Evolutionary conservation across 2,113 vertebrate species (phyloP).

Genomic region (Aspiorhynchus laticeps): DNA sequence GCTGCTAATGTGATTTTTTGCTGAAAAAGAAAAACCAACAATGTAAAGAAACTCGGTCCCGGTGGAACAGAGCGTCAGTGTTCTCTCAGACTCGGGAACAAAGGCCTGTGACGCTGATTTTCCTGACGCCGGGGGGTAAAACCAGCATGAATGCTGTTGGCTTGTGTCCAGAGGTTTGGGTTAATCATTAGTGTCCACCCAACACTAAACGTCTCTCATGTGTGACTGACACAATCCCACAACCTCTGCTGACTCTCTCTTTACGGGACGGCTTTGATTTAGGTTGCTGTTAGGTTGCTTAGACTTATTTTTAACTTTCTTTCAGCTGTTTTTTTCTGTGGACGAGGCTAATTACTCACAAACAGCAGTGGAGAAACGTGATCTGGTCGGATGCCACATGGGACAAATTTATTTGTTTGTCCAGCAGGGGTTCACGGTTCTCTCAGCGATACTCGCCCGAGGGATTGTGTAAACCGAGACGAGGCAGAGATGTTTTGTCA

Average conservation of each 20-base stretch:
- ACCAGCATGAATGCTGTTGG: constrained; percentile 79
- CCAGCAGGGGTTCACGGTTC: constrained; percentile 60
- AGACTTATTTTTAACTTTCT: constrained; percentile 44
- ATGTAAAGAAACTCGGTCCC: neutral
- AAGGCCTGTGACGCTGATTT: constrained; percentile 70
- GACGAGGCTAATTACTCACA: constrained; percentile 72
- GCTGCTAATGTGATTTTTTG: neutral
- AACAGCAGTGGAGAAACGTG: constrained; percentile 71
- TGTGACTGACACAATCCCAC: constrained; percentile 56
- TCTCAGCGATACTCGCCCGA: constrained; percentile 23
- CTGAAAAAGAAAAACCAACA: neutral
- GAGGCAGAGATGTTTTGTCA: constrained; percentile 7
- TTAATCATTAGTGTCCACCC: constrained; percentile 40
- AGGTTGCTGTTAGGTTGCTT: constrained; percentile 68
- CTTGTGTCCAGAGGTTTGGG: constrained; percentile 69
- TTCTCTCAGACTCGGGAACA: constrained; percentile 67
- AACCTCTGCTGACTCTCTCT: constrained; percentile 58
- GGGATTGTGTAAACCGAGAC: constrained; percentile 28
- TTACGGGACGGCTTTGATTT: constrained; percentile 68
- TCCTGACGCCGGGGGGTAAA: constrained; percentile 74
- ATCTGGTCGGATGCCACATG: constrained; percentile 70
- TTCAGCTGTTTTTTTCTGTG: constrained; percentile 34
- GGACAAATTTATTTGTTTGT: constrained; percentile 73
- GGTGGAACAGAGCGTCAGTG: constrained; percentile 48
- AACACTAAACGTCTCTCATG: constrained; percentile 47